Evolutionary conservation across 2,888 invertebrate genomes (phyloP).

Genomic region (Leistus spinibarbis): DNA sequence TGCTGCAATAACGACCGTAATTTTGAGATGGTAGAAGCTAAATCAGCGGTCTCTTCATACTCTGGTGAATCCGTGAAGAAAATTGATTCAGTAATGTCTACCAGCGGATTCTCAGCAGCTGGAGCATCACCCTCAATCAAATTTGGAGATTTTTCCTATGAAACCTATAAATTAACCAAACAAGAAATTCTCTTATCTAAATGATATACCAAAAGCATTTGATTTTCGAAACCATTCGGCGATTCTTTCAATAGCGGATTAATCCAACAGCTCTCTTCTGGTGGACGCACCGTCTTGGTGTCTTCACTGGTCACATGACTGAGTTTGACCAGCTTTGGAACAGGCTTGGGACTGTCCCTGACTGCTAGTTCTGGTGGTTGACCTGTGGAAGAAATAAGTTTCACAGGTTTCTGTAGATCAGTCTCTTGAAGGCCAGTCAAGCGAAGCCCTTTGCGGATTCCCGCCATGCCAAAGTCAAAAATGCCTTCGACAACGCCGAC

Average conservation of each 20-base stretch:
- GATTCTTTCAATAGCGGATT: conserved; percentile 52
- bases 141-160: conserved; percentile 40
- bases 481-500: conserved; percentile 69
- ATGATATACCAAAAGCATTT: conserved; percentile 49
- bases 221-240: conserved; percentile 49
- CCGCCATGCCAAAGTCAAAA: conserved; percentile 67
- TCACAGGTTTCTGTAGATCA: conserved; percentile 38
- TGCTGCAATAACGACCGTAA: conserved; percentile 69
- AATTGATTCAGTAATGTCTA: conserved; percentile 45
- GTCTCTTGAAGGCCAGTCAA: conserved; percentile 66
- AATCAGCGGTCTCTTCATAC: conserved; percentile 75
- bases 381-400: background rate
- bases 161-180: background rate
- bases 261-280: conserved; percentile 52
- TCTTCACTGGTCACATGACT: conserved; percentile 29
- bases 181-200: background rate
- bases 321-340: conserved; percentile 29
- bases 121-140: background rate
- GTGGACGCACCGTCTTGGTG: background rate
- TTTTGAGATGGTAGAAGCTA: conserved; percentile 74
- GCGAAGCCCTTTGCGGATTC: conserved; percentile 64
- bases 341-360: conserved; percentile 25
- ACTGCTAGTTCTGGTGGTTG: background rate
- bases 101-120: conserved; percentile 21
- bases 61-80: conserved; percentile 63